A percentile compares a stretch with the other conserved stretches of the same genome.
These are phyloP conservation scores for Eueremaeus valkanovi DNA, from an alignment of 2,888 invertebrate species.

Conservation along the genomic window DNA sequence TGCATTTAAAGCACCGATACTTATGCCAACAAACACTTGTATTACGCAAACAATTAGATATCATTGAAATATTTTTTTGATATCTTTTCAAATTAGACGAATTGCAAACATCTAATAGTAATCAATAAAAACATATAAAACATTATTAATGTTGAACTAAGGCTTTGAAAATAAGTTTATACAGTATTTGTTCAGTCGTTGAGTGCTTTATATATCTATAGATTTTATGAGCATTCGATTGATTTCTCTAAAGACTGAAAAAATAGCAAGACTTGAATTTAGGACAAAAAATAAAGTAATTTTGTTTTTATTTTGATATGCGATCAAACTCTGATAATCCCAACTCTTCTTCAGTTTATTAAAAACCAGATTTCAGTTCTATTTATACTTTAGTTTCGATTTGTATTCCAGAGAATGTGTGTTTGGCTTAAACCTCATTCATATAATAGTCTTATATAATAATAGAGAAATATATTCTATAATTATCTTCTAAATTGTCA, in stretches of 20 bases:
- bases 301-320: too few relatives aligned
- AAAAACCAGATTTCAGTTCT: neutral
- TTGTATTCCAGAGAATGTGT: neutral
- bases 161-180: neutral
- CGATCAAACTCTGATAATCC: too few relatives aligned
- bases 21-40: neutral
- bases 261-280: neutral
- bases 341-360: neutral
- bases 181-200: neutral
- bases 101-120: slow-evolving; percentile 5
- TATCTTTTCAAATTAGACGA: neutral
- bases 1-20: too few relatives aligned
- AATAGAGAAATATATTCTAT: too few relatives aligned
- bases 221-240: neutral
- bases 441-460: too few relatives aligned
- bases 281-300: neutral
- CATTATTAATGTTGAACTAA: neutral
- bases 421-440: neutral
- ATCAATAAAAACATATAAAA: neutral
- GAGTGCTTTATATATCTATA: neutral
- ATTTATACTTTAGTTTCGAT: neutral
- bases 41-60: neutral
- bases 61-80: neutral
- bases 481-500: neutral
- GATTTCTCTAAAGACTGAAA: neutral